Percentiles rank a stretch among this genome's conserved stretches.
Conservation (phyloP, 2,797 vertebrate genomes). For the Myiothlypis chrysogaster region DNA sequence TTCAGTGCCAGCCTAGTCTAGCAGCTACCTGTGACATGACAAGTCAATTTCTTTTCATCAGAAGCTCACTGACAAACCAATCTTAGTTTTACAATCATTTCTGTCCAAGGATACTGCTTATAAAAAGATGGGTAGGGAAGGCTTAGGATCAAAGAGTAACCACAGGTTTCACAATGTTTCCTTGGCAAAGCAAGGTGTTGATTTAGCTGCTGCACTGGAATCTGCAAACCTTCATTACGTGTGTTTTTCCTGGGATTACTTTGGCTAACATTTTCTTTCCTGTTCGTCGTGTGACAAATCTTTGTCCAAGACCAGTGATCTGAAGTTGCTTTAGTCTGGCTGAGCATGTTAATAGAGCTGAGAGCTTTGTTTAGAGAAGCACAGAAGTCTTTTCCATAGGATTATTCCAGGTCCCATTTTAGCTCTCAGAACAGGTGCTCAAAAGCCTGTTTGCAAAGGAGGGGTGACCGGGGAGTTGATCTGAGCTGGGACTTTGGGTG, state of each 20-base stretch:
- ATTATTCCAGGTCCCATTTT: not conserved
- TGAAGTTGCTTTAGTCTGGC: not conserved
- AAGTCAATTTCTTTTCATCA: not conserved
- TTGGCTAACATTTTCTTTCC: slow-evolving; percentile 1
- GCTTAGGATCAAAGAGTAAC: slow-evolving; percentile 30
- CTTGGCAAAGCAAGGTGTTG: slow-evolving; percentile 19
- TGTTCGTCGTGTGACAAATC: not conserved
- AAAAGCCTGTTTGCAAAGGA: not conserved
- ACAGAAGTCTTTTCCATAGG: not conserved
- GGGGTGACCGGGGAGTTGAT: not conserved
- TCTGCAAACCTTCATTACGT: not conserved
- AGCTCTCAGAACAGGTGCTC: not conserved
- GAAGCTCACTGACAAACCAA: not conserved
- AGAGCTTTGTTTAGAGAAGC: not conserved
- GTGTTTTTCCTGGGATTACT: slow-evolving; percentile 22
- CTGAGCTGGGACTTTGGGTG: not conserved
- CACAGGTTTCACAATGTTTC: slow-evolving; percentile 5
- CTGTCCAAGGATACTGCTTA: not conserved
- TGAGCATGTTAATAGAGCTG: not conserved
- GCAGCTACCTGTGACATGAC: rapidly evolving
- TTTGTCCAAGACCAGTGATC: not conserved
- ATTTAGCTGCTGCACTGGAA: slow-evolving; percentile 8
- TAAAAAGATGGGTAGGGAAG: slow-evolving; percentile 1
- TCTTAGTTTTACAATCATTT: slow-evolving; percentile 42
- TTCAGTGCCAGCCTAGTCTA: not conserved